Percentiles rank a stretch among this genome's conserved stretches.
These are phyloP conservation scores for Eupithecia pulchellata DNA, from an alignment of 2,888 invertebrate genomes.

Conservation along the genomic window DNA sequence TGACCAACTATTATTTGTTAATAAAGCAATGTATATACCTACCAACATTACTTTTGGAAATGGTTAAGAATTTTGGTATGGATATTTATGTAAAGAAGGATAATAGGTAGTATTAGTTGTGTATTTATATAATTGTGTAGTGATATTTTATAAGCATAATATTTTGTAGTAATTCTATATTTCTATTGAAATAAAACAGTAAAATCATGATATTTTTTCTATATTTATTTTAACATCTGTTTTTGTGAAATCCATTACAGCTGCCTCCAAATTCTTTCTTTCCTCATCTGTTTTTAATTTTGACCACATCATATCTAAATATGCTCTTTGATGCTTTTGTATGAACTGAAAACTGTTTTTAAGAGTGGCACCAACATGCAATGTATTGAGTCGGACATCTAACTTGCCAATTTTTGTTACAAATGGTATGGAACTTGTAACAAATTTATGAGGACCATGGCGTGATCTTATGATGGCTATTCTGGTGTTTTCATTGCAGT, in stretches of 20 bases:
- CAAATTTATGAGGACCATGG: conserved; percentile 90
- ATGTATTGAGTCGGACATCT: conserved; percentile 86
- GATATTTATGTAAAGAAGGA: background rate
- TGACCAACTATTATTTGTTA: too few relatives aligned
- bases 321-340: conserved; percentile 87
- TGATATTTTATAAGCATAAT: conserved; percentile 18
- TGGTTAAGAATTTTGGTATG: background rate
- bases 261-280: conserved; percentile 82
- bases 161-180: conserved; percentile 10
- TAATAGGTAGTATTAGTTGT: background rate
- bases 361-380: conserved; percentile 92
- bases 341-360: conserved; percentile 92
- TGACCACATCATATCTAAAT: conserved; percentile 87
- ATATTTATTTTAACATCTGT: conserved; percentile 78
- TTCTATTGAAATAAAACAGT: conserved; percentile 22
- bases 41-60: background rate
- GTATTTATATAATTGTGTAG: background rate
- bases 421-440: conserved; percentile 88
- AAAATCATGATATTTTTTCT: conserved; percentile 67
- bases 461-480: conserved; percentile 90
- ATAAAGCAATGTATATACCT: too few relatives aligned
- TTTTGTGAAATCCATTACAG: conserved; percentile 78
- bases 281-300: conserved; percentile 87
- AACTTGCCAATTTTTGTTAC: conserved; percentile 88
- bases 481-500: conserved; percentile 91